Conservation (phyloP, 2,888 invertebrate genomes). For the Dolichopus griseipennis region DNA sequence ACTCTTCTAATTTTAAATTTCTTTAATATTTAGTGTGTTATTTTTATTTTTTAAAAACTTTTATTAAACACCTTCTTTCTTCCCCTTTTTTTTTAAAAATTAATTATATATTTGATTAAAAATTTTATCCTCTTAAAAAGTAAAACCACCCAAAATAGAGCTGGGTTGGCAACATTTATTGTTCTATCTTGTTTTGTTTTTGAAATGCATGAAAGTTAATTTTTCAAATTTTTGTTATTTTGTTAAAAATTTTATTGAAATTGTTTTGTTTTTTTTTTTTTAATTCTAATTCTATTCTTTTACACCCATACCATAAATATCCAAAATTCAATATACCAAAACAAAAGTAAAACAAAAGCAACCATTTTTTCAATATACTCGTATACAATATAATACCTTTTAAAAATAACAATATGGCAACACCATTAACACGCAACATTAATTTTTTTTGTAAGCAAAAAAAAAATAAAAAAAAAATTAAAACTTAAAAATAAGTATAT, state of each 20-base stretch:
- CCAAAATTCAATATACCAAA: too few species aligned
- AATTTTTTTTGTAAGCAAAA: neutral
- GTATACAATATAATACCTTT: neutral
- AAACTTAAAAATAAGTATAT: too few species aligned
- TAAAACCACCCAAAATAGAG: neutral
- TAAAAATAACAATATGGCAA: neutral
- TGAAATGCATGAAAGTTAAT: neutral
- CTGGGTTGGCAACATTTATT: neutral
- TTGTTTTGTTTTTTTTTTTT: neutral
- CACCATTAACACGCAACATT: conserved; percentile 6
- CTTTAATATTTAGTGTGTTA: too few species aligned
- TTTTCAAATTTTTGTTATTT: neutral
- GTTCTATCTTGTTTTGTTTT: neutral
- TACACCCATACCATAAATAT: too few species aligned
- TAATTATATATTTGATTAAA: too few species aligned
- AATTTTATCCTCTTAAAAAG: too few species aligned
- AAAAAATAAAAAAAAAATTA: neutral
- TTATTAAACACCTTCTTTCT: too few species aligned
- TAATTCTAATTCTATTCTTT: too few species aligned
- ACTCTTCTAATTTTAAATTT: too few species aligned
- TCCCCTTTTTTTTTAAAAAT: too few species aligned
- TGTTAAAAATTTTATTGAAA: neutral
- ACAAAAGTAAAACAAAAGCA: neutral
- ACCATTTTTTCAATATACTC: neutral
- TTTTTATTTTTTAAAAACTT: too few species aligned